Conservation (phyloP, 1,140 invertebrate genomes). For the Zaprionus ghesquierei region DNA sequence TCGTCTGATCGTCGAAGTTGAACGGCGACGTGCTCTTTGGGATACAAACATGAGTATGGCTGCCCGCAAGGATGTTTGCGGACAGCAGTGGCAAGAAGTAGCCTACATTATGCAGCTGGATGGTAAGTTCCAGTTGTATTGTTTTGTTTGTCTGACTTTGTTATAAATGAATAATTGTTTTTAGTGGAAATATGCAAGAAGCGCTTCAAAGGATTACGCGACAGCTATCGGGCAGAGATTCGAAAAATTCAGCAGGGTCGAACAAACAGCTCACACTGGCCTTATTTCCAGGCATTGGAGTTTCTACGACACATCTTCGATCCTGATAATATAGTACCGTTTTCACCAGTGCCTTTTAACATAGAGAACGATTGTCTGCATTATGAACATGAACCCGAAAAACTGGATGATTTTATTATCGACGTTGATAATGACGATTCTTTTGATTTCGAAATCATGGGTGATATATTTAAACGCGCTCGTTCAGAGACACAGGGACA, state of each 20-base stretch:
- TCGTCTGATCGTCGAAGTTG: constrained; percentile 53
- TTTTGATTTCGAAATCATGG: constrained; percentile 66
- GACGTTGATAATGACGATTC: constrained; percentile 68
- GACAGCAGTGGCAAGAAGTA: constrained; percentile 46
- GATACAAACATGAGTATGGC: constrained; percentile 45
- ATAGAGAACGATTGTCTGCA: neutral
- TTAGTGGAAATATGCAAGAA: constrained; percentile 51
- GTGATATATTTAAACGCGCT: constrained; percentile 60
- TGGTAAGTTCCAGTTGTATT: constrained; percentile 23
- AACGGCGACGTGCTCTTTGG: constrained; percentile 51
- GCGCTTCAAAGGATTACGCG: constrained; percentile 57
- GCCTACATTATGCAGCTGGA: constrained; percentile 43
- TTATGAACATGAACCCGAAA: neutral
- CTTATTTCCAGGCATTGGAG: constrained; percentile 56
- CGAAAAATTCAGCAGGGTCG: constrained; percentile 57
- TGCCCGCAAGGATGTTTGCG: constrained; percentile 47
- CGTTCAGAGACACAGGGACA: constrained; percentile 6
- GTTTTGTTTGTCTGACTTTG: neutral
- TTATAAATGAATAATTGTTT: neutral
- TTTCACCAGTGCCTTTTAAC: constrained; percentile 29
- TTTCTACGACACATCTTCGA: constrained; percentile 66
- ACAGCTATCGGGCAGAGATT: constrained; percentile 61
- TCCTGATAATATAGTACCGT: constrained; percentile 36
- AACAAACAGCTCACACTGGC: constrained; percentile 40
- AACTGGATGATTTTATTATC: constrained; percentile 53